Base-by-base conservation (phyloP, 2,113 vertebrate species). In the Scatophagus argus region DNA sequence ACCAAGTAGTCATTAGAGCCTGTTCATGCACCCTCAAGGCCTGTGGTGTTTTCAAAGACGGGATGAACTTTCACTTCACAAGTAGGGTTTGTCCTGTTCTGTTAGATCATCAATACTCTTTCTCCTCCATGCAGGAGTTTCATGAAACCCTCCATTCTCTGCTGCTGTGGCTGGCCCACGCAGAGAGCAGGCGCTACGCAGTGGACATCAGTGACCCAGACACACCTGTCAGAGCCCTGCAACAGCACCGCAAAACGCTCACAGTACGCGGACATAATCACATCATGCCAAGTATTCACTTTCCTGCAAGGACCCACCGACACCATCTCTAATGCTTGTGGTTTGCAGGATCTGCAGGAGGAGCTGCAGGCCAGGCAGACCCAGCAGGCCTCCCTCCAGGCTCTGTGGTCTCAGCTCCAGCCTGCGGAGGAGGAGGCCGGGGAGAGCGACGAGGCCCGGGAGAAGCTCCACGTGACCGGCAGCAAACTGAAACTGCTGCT, bases 131-230 rank as follows among this genome's bases (percentile, higher is more conserved):
- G 0, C 86, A 99, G 98, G 97, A 98, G 72, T 99, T 98, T 88
- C 96, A 98, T 5, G 90, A 95, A 49, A 81, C 82, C 44, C 96
- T 96, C 56, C 96, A 98, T 68, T 94, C 94, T 3, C 91, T 98
- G 73, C 90, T 99, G 67, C 89, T 98, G 80, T 99, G 97, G 96
- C 83, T 99, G 67, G 95, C 94, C 2, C 92, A 93, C 11, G 96
- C 96, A 0, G 97, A 98, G 76, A 95, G 93, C 72, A 91, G 88
- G 32, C 91, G 95, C 62, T 93, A 87, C 17, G 74, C 92, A 0
- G 94, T 95, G 25, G 92, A 92, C 41, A 78, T 95, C 64, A 34
- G 82, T 2, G 82, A 94, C 66, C 86, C 87, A 0, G 81, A 85
- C 21, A 90, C 94, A 2, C 88, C 94, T 6, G 89, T 62, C 27